Evolutionary conservation across 2,888 invertebrate species (phyloP), one percentile per base, ranked within the genome.

Genomic region (Ophion costatus): DNA sequence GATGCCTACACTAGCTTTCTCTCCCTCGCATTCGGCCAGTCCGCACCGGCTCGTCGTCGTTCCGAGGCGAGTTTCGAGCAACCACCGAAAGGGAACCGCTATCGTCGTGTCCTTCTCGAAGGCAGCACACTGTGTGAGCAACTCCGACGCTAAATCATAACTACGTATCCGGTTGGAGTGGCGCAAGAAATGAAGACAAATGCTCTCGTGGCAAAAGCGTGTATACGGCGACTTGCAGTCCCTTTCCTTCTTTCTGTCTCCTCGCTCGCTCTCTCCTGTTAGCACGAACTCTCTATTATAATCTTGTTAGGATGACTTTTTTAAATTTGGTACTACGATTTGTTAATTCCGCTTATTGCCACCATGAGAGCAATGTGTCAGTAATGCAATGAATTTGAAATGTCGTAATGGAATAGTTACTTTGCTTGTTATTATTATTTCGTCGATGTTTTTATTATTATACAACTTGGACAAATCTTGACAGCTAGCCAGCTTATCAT

Each of bases 141-240:
- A 89, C 88, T 89, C 85, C 42, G 67, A 63, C 87, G 80, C 87
- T 92, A 92, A 92, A 92, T 92, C 92, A 91, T 90, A 91, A 90
- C 90, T 90, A 89, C 88, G 89, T 89, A 89, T 89, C 87, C 88
- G 88, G 90, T 88, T 88, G 88, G 88, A 91, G 88, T 88, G 84
- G 86, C 86, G 89, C 90, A 90, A 92, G 92, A 91, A 92, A 91
- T 91, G 91, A 92, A 92, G 92, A 92, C 91, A 91, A 92, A 92
- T 92, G 92, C 87, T 80, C 82, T 74, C 63, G 69, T 71, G 80
- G 76, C 78, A 64, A 33, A 64, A 74, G 80, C 80, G 69, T 83
- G 38, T 80, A 74, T 61, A 51, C 24, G n/a, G 11, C 33, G 57
- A 59, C 38, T 42, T 24, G 29, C 61, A 33, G 17, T 56, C 56